Conservation (phyloP, 2,888 invertebrate genomes). For the Cantharis nigra region DNA sequence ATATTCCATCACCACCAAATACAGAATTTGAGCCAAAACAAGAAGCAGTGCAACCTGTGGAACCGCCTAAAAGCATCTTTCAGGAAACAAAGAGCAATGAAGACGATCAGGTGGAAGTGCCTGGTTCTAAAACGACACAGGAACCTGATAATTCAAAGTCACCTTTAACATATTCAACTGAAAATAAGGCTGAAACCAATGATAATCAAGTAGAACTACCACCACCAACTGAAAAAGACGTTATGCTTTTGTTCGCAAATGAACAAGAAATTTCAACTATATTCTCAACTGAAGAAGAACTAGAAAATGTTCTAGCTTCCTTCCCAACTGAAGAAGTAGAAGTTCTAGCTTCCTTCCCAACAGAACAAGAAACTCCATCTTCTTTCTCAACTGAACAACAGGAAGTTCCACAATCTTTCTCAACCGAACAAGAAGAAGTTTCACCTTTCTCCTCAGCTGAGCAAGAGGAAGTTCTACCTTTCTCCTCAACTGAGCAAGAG, state of each 20-base stretch:
- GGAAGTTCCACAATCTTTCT: neutral
- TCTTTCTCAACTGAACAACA: neutral
- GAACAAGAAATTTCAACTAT: neutral
- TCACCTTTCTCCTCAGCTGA: neutral
- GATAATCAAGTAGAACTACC: neutral
- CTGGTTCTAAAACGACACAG: neutral
- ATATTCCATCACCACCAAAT: neutral
- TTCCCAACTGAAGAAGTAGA: neutral
- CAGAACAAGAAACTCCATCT: neutral
- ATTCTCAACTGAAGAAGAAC: neutral
- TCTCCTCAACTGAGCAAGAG: neutral
- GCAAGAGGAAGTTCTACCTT: neutral
- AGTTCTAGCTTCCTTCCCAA: neutral
- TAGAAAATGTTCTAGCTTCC: neutral
- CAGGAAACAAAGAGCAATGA: neutral
- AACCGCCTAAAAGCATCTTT: neutral
- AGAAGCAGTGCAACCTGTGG: neutral
- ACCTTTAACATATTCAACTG: constrained; percentile 31
- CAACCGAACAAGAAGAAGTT: neutral
- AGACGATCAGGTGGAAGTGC: neutral
- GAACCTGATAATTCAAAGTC: constrained; percentile 19
- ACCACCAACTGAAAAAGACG: neutral
- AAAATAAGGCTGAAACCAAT: constrained; percentile 1
- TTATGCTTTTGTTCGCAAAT: neutral
- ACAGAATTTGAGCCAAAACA: neutral